A percentile compares a stretch with the other conserved stretches of the same genome.
These are phyloP conservation scores for Piscicola geometra DNA, from an alignment of 2,888 invertebrate species.

Conservation along the genomic window DNA sequence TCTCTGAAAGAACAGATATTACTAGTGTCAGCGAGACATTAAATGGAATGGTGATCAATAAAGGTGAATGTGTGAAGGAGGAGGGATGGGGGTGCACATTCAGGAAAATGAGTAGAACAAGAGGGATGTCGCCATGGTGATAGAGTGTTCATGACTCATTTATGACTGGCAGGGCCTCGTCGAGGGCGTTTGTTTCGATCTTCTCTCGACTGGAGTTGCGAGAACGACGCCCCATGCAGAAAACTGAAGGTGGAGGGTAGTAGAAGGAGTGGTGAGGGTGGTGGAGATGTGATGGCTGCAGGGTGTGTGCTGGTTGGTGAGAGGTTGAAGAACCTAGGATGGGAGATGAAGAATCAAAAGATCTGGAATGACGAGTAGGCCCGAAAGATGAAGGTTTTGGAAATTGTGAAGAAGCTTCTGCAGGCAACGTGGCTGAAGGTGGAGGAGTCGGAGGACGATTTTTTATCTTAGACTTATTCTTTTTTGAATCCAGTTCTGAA, in stretches of 20 bases:
- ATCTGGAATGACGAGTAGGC: background rate
- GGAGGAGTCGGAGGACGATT: constrained; percentile 34
- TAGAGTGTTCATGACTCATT: constrained; percentile 28
- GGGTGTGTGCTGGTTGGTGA: background rate
- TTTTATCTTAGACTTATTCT: constrained; percentile 25
- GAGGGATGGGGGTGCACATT: no score
- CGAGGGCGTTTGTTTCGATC: constrained; percentile 18
- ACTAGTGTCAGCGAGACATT: no score
- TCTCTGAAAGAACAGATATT: no score
- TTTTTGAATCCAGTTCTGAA: constrained; percentile 28
- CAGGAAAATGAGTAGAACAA: no score
- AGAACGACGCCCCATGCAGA: constrained; percentile 16
- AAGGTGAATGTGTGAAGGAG: no score
- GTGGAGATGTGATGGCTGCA: background rate
- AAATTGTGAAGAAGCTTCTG: constrained; percentile 1
- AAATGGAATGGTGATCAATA: no score
- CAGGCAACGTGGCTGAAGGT: constrained; percentile 16
- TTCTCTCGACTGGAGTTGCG: constrained; percentile 29
- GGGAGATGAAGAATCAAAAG: constrained; percentile 15
- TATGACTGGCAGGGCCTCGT: constrained; percentile 27
- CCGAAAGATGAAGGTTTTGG: background rate
- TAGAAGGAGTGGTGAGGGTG: background rate
- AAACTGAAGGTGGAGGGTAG: background rate
- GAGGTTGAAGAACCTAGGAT: background rate
- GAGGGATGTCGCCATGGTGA: no score